Base-by-base conservation (phyloP, 2,113 vertebrate species). In the Cinclus mexicanus region DNA sequence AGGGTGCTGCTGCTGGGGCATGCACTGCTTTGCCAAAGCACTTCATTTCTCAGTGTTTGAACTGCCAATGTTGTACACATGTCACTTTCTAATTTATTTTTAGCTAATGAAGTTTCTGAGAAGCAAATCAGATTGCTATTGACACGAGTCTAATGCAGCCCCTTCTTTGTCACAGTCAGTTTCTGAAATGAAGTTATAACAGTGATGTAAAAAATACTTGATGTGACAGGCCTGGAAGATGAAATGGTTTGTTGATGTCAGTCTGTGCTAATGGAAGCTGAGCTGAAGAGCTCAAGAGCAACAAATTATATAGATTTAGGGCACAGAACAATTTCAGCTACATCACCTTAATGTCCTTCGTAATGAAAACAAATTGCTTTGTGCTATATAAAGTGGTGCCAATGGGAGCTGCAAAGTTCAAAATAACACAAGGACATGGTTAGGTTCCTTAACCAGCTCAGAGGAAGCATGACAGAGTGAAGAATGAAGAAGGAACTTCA, bases 161-260 rank as follows among this genome's bases (percentile, higher is more conserved):
- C 82, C 61, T 92, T 94, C 87, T 93, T 87, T 93, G 93, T 91
- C 85, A 83, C 87, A 89, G 60, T 41, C 70, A 37, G 67, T 97
- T 95, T 95, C 83, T 90, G 76, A 94, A 96, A 94, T 94, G 92
- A 84, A 83, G 87, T 93, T 97, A 20, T 83, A 97, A 84, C 50
- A 35, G 53, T 80, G 69, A 81, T 91, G 76, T 69, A 91, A 91
- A 94, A 97, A 95, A 89, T 35, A 76, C 87, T 83, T 92, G 84
- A 88, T 95, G 90, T 97, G 94, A 95, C 94, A 95, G 57, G 77
- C 42, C 55, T 86, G 77, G 81, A 87, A 95, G 88, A 94, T 95
- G 92, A 94, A 97, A 93, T 85, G 74, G 87, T 85, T 95, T 95
- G 88, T 92, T 95, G 80, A 84, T 87, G 70, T 94, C 86, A 94